Base-by-base conservation (phyloP, 2,888 invertebrate genomes). In the Charanyca ferruginea region DNA sequence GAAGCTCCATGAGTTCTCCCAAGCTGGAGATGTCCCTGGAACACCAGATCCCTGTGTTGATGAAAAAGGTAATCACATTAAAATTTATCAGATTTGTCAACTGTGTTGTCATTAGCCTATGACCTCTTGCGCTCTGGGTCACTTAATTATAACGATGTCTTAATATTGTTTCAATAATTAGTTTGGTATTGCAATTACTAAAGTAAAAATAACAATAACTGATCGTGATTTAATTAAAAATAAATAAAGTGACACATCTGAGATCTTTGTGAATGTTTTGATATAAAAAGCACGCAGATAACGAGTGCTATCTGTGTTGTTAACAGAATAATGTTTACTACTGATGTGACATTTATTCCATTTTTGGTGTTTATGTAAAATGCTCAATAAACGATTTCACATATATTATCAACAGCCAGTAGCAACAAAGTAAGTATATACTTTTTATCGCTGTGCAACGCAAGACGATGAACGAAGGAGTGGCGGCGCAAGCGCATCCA, bases 11-110 rank as follows among this genome's bases (percentile, higher is more conserved):
- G 91, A 92, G 90, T 87, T 92, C 94, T 75, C 90, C 92, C 16
- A 90, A 91, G 83, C 81, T 92, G 74, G 92, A 93, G 82, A 93
- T 95, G 93, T 93, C 95, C 70, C 84, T 94, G 89, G 94, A 94
- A 77, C 93, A 90, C 73, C 93, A 93, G 87, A 90, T 94, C 78
- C 93, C 94, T 83, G 93, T 89, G 79, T 86, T 95, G 72, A 89
- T 94, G 80, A 91, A 94, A 81, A 91, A 95, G 95, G 95, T 95
- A 93, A 85, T 68, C 22, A 66, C 62, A 60, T 52, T 55, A 61
- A 64, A 54, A 64, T 64, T 28, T 66, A 55, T 58, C 59, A 52
- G 22, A 66, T 70, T 74, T 42, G 44, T 67, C 62, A 62, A 70
- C 47, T 63, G 38, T 62, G 66, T 74, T 66, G 72, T 73, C 69